A percentile compares a stretch with the other conserved stretches of the same genome.
Conservation (phyloP, 1,140 invertebrate genomes). For the Zaprionus capensis region DNA sequence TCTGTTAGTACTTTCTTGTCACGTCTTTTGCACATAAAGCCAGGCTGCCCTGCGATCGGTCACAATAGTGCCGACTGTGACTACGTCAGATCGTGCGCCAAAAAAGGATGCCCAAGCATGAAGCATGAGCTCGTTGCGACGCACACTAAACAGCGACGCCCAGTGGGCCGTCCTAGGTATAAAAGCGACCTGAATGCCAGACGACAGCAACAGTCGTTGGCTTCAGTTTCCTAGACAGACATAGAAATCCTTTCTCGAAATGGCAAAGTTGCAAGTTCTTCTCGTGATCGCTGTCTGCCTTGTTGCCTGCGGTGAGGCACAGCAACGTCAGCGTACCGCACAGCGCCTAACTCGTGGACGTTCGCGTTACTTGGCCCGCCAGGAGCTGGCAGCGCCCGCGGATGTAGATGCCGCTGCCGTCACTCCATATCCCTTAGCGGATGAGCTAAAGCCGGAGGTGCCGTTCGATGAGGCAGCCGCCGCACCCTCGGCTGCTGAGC, state of each 20-base stretch:
- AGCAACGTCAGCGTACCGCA: slow-evolving; percentile 55
- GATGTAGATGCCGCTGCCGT: slow-evolving; percentile 63
- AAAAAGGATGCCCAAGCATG: slow-evolving; percentile 70
- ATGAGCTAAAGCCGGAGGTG: slow-evolving; percentile 77
- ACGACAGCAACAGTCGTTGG: slow-evolving; percentile 62
- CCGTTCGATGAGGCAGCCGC: slow-evolving; percentile 75
- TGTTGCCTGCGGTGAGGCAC: slow-evolving; percentile 46
- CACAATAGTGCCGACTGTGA: slow-evolving; percentile 49
- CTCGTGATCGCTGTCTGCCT: slow-evolving; percentile 48
- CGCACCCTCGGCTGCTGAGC: slow-evolving; percentile 45
- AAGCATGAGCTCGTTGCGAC: slow-evolving; percentile 43
- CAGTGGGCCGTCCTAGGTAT: slow-evolving; percentile 58
- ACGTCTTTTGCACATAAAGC: slow-evolving; percentile 74
- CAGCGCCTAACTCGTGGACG: slow-evolving; percentile 65
- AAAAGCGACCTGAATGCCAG: slow-evolving; percentile 48
- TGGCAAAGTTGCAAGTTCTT: slow-evolving; percentile 70
- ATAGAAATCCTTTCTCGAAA: slow-evolving; percentile 17
- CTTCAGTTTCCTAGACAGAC: slow-evolving; percentile 43
- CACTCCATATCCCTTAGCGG: slow-evolving; percentile 76
- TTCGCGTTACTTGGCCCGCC: slow-evolving; percentile 68
- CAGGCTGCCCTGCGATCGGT: slow-evolving; percentile 44
- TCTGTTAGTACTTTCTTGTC: slow-evolving; percentile 72
- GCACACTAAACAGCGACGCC: slow-evolving; percentile 69
- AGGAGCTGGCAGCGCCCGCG: slow-evolving; percentile 59
- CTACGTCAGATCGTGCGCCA: slow-evolving; percentile 68